Evolutionary conservation across 2,113 vertebrate species (phyloP), one percentile per base, ranked within the genome.

Genomic region (Aegotheles bennettii): DNA sequence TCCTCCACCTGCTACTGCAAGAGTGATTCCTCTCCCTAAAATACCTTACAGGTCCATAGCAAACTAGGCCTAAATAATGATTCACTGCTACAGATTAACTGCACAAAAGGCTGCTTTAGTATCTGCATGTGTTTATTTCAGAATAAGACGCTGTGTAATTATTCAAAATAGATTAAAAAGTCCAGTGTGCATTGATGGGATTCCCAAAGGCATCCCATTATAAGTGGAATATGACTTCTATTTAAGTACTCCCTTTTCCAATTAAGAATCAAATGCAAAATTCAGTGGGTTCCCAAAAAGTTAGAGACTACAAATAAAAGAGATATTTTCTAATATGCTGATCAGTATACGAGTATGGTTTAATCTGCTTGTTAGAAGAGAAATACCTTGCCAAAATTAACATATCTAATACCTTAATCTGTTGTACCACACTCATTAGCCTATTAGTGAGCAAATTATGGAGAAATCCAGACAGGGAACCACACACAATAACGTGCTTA

Each of bases 21-120:
- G n/a, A 91, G 75, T 84, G 19, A 88, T 73, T 90, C 88, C n/a
- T 90, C n/a, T 90, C 74, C 79, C 89, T 67, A 71, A 89, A 92
- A 81, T 57, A 92, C n/a, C 38, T 67, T 19, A 36, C 19, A 43
- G 31, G 71, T 51, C 45, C 56, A 43, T 11, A 73, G 80, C 68
- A 93, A 81, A 48, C 25, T 38, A 81, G 47, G 59, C 59, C 43
- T 88, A 87, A 81, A 84, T 67, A 90, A 75, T 5, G 10, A 70
- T 50, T 70, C 43, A 36, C 8, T 81, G 84, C 69, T 48, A 28
- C 2, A 81, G 64, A 67, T 47, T 50, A 80, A 74, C 38, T 36
- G 24, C 25, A 79, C 31, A 84, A 70, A 84, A 81, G 24, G n/a
- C n/a, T 92, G 48, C 48, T 82, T 89, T 81, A n/a, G 11, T 71